Conservation (phyloP, 2,797 vertebrate genomes). For the Craterocephalus amniculus region DNA sequence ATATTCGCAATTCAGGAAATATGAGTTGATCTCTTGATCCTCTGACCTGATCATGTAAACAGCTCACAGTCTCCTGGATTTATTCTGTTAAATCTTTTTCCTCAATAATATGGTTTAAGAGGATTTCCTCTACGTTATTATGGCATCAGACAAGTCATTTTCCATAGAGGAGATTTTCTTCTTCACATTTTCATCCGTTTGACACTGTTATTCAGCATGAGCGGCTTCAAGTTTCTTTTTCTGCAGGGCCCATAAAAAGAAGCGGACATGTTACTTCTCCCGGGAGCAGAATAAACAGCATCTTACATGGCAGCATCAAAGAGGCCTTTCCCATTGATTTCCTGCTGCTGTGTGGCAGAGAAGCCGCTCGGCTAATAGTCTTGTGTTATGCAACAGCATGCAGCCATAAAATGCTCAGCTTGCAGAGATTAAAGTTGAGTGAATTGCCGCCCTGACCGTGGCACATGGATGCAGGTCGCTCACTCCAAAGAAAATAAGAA, state of each 20-base stretch:
- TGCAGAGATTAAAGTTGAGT: slow-evolving; percentile 67
- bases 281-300: not conserved
- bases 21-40: slow-evolving; percentile 54
- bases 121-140: slow-evolving; percentile 59
- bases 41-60: slow-evolving; percentile 51
- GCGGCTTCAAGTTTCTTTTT: not conserved
- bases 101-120: slow-evolving; percentile 61
- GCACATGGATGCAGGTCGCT: slow-evolving; percentile 10
- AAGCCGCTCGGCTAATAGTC: slow-evolving; percentile 52
- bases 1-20: slow-evolving; percentile 28
- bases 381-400: slow-evolving; percentile 72
- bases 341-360: slow-evolving; percentile 45
- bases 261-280: not conserved
- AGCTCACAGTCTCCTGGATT: slow-evolving; percentile 46
- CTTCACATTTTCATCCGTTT: slow-evolving; percentile 20
- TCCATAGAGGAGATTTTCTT: slow-evolving; percentile 3
- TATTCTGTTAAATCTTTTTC: slow-evolving; percentile 59
- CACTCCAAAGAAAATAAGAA: not conserved
- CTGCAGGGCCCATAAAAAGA: not conserved
- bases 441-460: slow-evolving; percentile 35
- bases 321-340: slow-evolving; percentile 53
- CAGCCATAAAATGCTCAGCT: slow-evolving; percentile 63
- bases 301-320: slow-evolving; percentile 6
- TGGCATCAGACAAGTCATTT: slow-evolving; percentile 24
- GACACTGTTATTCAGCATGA: slow-evolving; percentile 13